Base-by-base conservation (phyloP, 2,888 invertebrate genomes). In the Invenusta paracnida region DNA sequence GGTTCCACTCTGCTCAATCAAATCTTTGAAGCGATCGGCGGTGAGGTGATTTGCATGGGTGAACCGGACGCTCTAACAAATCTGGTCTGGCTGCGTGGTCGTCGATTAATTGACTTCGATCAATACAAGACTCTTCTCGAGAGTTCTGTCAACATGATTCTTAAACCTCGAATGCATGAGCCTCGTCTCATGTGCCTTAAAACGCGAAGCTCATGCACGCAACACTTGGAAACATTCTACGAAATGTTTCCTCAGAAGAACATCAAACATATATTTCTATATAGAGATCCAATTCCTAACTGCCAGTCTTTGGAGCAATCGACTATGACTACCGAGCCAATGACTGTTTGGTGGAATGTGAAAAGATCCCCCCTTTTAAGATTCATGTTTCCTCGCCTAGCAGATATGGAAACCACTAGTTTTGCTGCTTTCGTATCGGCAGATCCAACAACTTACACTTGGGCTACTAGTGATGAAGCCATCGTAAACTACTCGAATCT, bases 31-130 rank as follows among this genome's bases (percentile, higher is more conserved):
- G 84, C 88, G n/a, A 13, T 73, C 73, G 89, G 89, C 1, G 89
- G 89, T 28, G 23, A 30, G 11, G 89, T 89, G 85, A 87, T 89
- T 67, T 88, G 89, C 5, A 87, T 90, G 25, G 87, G 88, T 73
- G 90, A 90, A 85, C 90, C 90, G 0, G 90, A 90, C 85, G 89
- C 88, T 13, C 86, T 90, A 5, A 89, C 89, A 25, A 89, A 88
- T 23, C 28, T 86, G 2, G 29, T 5, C 23, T 48, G 11, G 28
- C 2, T 83, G 17, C 48, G 48, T 48, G 48, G 48, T 11, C 48
- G 48, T 11, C 17, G 48, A 29, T 85, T n/a, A 23, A 29, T 73
- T 25, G 27, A 13, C 23, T 13, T 23, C 2, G 27, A 73, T 73
- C 73, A 73, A 25, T 73, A 73, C 73, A 73, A 73, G 27, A 23